A percentile compares a stretch with the other conserved stretches of the same genome.
Evolutionary conservation across 2,113 vertebrate genomes (phyloP).

Genomic region (Eudorcas thomsonii): DNA sequence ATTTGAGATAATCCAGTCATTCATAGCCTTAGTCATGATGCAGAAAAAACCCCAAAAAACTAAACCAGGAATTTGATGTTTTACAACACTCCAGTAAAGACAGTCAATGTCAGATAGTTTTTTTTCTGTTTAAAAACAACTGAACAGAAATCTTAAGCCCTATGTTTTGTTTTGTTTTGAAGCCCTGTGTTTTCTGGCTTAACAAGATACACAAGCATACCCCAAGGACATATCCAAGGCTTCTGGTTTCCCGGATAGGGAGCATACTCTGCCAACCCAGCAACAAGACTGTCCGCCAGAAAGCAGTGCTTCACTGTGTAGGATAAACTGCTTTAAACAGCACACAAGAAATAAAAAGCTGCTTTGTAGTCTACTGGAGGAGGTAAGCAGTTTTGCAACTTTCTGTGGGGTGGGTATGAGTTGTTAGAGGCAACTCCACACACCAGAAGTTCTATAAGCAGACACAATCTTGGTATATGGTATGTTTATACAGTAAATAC

Average conservation of each 20-base stretch:
- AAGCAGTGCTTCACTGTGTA: background rate
- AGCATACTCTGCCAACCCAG: conserved; percentile 2
- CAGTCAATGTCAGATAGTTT: background rate
- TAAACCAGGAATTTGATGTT: background rate
- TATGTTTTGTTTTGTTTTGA: conserved; percentile 28
- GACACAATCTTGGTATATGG: background rate
- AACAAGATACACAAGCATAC: background rate
- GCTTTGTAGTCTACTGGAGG: background rate
- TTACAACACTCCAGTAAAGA: background rate
- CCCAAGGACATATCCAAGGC: background rate
- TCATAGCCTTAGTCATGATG: background rate
- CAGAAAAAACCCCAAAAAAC: background rate
- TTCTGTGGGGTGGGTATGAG: background rate
- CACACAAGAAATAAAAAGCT: background rate
- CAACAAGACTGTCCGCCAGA: background rate
- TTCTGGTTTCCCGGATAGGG: conserved; percentile 47
- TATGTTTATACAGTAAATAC: background rate
- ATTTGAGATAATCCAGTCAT: conserved; percentile 23
- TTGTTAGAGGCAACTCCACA: background rate
- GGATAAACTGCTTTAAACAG: background rate
- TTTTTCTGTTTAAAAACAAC: conserved; percentile 36
- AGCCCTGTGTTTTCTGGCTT: conserved; percentile 28
- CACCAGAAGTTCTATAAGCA: background rate
- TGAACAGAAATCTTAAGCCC: background rate
- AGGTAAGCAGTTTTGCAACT: background rate